phyloP scores from a whole-genome alignment of 2,113 vertebrate genomes.

The Platysternon megacephalum region DNA sequence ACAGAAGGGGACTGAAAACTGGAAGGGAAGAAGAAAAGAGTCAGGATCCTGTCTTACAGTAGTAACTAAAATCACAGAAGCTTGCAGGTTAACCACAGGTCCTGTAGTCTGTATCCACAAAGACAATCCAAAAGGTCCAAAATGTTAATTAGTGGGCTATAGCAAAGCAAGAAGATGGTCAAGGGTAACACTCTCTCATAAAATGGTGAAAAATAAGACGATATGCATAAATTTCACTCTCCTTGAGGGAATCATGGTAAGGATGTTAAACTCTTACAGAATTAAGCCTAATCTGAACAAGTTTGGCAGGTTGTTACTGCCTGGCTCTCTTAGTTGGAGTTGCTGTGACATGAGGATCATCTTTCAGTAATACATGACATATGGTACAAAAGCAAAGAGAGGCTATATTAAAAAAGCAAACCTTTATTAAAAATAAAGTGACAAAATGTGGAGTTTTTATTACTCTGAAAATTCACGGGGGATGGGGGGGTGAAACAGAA shows the following conservation, averaged over 20 bases:
- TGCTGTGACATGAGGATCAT: background rate
- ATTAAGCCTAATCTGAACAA: conserved; percentile 14
- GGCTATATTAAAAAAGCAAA: background rate
- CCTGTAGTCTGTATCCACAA: conserved; percentile 7
- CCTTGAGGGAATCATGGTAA: background rate
- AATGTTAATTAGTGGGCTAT: conserved; percentile 56
- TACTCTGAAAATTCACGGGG: conserved; percentile 23
- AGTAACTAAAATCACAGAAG: conserved; percentile 17
- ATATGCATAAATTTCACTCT: background rate
- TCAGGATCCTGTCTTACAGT: conserved; percentile 2
- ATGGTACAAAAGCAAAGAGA: background rate
- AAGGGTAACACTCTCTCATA: conserved; percentile 13
- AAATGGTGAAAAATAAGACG: conserved; percentile 42
- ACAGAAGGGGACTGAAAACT: conserved; percentile 14
- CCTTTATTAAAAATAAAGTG: background rate
- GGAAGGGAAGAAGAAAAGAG: background rate
- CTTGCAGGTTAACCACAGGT: background rate
- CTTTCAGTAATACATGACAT: background rate
- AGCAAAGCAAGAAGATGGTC: conserved; percentile 19
- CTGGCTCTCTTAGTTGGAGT: background rate
- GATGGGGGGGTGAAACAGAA: background rate
- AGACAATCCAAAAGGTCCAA: conserved; percentile 47
- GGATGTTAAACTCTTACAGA: background rate
- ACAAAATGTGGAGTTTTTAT: conserved; percentile 1
- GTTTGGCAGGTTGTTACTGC: background rate